Percentiles rank a stretch among this genome's conserved stretches.
Evolutionary conservation across 2,888 invertebrate species (phyloP).

Genomic region (Agrotis clavis): DNA sequence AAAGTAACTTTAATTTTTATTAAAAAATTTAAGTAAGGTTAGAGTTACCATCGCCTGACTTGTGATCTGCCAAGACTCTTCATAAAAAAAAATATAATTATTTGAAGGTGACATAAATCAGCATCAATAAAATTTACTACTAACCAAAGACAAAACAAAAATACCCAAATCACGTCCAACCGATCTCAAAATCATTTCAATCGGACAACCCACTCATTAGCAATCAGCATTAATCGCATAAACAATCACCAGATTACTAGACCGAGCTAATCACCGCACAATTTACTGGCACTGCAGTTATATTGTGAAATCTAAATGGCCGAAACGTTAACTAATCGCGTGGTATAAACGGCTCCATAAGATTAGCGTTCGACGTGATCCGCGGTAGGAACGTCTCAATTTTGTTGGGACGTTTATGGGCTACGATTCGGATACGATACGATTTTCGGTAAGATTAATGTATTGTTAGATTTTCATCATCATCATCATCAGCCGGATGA

Average conservation of each 20-base stretch:
- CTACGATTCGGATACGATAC: conserved; percentile 43
- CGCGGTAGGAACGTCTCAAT: conserved; percentile 44
- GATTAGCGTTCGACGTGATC: conserved; percentile 54
- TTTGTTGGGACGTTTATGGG: conserved; percentile 21
- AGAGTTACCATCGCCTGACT: too few species aligned
- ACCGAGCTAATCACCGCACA: conserved; percentile 32
- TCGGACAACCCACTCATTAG: conserved; percentile 12
- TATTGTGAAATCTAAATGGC: conserved; percentile 52
- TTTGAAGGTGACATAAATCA: background rate
- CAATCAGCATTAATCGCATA: conserved; percentile 16
- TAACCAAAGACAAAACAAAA: background rate
- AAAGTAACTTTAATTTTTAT: too few species aligned
- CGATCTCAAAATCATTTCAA: conserved; percentile 9
- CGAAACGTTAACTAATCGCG: conserved; percentile 52
- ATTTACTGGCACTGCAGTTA: conserved; percentile 43
- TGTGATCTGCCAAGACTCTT: too few species aligned
- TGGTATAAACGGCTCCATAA: conserved; percentile 53
- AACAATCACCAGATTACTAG: conserved; percentile 26
- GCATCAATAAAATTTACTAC: background rate
- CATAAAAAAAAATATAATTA: too few species aligned
- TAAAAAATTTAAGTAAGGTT: too few species aligned
- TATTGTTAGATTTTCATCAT: background rate
- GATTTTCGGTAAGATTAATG: conserved; percentile 4
- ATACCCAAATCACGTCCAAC: background rate
- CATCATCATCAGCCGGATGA: too few species aligned